Conservation (phyloP, 2,113 vertebrate species). For the Odocoileus hemionus region DNA sequence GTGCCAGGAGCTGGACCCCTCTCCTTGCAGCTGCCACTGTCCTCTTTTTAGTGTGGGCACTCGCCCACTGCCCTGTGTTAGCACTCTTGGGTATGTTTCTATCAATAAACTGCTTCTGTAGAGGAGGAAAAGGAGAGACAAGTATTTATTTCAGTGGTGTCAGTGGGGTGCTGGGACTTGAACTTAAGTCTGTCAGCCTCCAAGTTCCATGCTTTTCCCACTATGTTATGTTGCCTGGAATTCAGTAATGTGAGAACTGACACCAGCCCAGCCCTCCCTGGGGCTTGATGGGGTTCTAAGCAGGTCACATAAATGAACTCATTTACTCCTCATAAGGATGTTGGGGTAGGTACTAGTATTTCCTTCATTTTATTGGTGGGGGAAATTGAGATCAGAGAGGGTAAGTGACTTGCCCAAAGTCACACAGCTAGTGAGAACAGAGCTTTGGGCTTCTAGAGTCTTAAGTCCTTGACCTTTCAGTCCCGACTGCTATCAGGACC, state of each 20-base stretch:
- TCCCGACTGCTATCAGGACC: background rate
- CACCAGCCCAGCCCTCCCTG: background rate
- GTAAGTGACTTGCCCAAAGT: background rate
- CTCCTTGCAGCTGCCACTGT: slow-evolving; percentile 69
- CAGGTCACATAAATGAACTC: background rate
- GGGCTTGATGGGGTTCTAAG: background rate
- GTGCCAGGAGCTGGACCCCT: slow-evolving; percentile 39
- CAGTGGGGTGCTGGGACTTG: background rate
- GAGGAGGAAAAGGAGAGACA: background rate
- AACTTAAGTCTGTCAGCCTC: background rate
- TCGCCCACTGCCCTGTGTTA: background rate
- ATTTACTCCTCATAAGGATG: background rate
- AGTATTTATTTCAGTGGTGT: background rate
- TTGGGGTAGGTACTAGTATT: background rate
- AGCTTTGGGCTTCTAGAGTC: background rate
- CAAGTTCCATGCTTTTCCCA: background rate
- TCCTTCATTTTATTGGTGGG: background rate
- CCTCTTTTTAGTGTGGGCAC: slow-evolving; percentile 73
- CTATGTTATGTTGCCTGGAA: background rate
- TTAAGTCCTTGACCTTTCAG: background rate
- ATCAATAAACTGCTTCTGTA: background rate
- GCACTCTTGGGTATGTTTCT: background rate
- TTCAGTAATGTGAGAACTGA: background rate
- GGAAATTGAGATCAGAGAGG: slow-evolving; percentile 1
- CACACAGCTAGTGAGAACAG: background rate